Base-by-base conservation (phyloP, 2,888 invertebrate species). In the Dusona sp. region DNA sequence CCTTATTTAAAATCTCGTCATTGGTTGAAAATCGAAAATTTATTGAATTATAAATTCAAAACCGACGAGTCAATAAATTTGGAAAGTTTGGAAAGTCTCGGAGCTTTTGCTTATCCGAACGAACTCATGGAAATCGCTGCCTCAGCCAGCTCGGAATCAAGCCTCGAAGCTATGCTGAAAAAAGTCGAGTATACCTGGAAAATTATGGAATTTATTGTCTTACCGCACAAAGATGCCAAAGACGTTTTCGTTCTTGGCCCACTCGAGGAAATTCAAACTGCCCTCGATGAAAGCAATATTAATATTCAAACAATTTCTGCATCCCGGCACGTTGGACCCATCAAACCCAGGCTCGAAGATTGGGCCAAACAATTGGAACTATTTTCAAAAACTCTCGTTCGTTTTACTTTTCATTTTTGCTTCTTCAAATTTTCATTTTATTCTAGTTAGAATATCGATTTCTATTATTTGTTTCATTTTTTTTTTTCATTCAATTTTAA, bases 181-280 rank as follows among this genome's bases (percentile, higher is more conserved):
- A 98, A 97, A 95, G 97, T 98, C 64, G 98, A 98, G 94, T 97
- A 97, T 89, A 95, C 97, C 3, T 98, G 98, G 98, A 97, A 97
- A 89, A 94, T 96, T 0, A 95, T 97, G 2, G 98, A 98, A 92
- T 97, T 98, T 89, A 95, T 96, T 0, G 96, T 98, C 0, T 92
- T 97, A 0, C 95, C 96, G 0, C 97, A 98, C 94, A 97, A 97
- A 91, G 98, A 98, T 89, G 95, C 96, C 0, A 97, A 97, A 90
- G 98, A 98, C 92, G 96, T 98, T 0, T 98, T 95, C 91, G 96
- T 98, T 48, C 94, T 98, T 78, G 98, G 98, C 2, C 97, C 97
- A 0, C 95, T 97, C 1, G 98, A 98, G 90, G 98, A 98, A 89
- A 95, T 98, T 42, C 98, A 98, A 93, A 95, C 96, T 0, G 95